A percentile compares a stretch with the other conserved stretches of the same genome.
phyloP scores from a whole-genome alignment of 2,888 invertebrate species.

The Pteria penguin region DNA sequence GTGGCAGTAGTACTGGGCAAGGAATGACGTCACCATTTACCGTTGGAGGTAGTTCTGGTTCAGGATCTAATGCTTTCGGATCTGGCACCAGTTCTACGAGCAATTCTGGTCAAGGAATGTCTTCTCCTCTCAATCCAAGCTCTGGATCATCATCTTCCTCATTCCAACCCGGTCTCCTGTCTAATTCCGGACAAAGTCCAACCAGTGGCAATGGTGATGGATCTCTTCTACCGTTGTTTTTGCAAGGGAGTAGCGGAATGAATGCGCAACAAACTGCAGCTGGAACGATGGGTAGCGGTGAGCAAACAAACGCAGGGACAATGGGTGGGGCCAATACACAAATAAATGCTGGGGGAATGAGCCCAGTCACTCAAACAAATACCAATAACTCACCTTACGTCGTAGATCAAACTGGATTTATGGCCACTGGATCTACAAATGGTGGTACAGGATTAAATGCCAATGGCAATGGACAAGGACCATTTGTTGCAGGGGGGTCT shows the following conservation, averaged over 20 bases:
- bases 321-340: not conserved
- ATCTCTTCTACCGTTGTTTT: conserved; percentile 6
- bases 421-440: not conserved
- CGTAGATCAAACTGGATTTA: not conserved
- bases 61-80: conserved; percentile 1
- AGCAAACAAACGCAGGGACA: not conserved
- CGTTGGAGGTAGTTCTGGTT: not conserved
- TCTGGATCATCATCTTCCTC: not conserved
- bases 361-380: conserved; percentile 5
- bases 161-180: not conserved
- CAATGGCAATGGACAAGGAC: conserved; percentile 18
- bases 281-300: not conserved
- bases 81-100: not conserved
- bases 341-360: not conserved
- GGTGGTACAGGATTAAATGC: not conserved
- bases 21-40: conserved; percentile 15
- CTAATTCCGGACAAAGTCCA: not conserved
- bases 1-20: not conserved
- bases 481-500: conserved; percentile 32
- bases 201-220: not conserved
- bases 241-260: conserved; percentile 23
- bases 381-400: not conserved
- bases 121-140: conserved; percentile 6
- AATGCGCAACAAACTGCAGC: conserved; percentile 16
- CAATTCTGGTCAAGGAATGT: not conserved